These are phyloP conservation scores for Synergus itoensis DNA, from an alignment of 2,888 invertebrate genomes.

Conservation along the genomic window DNA sequence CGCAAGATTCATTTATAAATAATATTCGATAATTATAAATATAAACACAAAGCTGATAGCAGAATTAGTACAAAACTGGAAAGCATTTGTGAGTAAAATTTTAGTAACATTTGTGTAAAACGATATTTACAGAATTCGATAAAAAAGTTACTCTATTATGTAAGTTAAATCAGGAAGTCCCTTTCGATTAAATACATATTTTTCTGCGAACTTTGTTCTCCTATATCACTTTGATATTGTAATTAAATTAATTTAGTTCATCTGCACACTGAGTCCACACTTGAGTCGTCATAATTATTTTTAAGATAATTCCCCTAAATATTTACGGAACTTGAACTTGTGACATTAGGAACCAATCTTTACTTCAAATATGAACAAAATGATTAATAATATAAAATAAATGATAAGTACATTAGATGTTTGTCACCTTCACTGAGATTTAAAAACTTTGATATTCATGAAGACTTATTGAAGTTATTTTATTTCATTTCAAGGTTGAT, in stretches of 20 bases:
- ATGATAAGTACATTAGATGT: neutral
- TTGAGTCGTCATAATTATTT: neutral
- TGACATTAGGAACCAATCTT: neutral
- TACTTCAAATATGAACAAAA: neutral
- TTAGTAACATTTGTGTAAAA: neutral
- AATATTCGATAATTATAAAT: neutral
- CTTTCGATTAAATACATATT: neutral
- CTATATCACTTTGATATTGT: neutral
- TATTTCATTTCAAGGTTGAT: too few relatives aligned
- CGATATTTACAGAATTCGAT: neutral
- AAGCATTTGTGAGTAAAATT: neutral
- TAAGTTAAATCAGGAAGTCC: neutral
- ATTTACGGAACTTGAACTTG: neutral
- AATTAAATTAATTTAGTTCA: neutral
- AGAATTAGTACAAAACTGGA: neutral
- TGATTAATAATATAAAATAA: neutral
- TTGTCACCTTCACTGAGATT: too few relatives aligned
- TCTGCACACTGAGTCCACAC: neutral
- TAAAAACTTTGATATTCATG: too few relatives aligned
- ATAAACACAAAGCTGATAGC: neutral
- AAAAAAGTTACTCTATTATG: neutral
- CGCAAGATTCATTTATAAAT: neutral
- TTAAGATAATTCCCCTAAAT: neutral
- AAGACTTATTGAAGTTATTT: too few relatives aligned
- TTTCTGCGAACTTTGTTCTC: neutral